A percentile compares a stretch with the other conserved stretches of the same genome.
phyloP scores from a whole-genome alignment of 2,113 vertebrate genomes.

The Myiopsitta monachus region DNA sequence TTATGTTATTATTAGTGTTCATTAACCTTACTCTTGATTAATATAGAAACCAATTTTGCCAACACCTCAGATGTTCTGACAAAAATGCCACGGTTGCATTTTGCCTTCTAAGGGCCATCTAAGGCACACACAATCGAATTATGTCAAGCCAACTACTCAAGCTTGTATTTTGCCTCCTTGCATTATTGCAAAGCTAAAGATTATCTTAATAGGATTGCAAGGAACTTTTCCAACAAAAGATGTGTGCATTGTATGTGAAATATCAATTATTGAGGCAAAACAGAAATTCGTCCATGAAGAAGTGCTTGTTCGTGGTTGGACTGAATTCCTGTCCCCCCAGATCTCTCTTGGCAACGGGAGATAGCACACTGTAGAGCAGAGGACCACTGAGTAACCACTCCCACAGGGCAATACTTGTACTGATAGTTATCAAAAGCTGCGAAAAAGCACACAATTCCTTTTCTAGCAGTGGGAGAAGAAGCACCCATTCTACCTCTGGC shows the following conservation, averaged over 20 bases:
- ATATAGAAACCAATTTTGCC: background rate
- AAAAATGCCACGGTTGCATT: background rate
- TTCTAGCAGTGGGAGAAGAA: background rate
- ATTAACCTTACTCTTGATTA: background rate
- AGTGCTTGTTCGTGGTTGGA: rapidly evolving
- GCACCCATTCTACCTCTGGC: background rate
- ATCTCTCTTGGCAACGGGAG: background rate
- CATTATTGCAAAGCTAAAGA: background rate
- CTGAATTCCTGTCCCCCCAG: too few species aligned
- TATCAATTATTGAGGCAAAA: background rate
- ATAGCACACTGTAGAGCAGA: rapidly evolving
- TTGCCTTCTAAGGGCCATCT: background rate
- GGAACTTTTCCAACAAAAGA: background rate
- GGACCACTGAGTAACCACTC: background rate
- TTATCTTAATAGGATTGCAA: background rate
- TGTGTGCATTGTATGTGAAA: background rate
- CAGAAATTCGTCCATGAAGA: background rate
- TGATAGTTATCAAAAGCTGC: background rate
- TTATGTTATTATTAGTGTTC: background rate
- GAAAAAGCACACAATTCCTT: background rate
- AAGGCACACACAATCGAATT: background rate
- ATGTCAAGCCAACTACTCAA: background rate
- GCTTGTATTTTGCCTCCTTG: background rate
- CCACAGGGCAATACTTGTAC: background rate
- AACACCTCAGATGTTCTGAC: background rate